These are phyloP conservation scores for Monochamus alternatus DNA, from an alignment of 2,888 invertebrate species.

Conservation along the genomic window DNA sequence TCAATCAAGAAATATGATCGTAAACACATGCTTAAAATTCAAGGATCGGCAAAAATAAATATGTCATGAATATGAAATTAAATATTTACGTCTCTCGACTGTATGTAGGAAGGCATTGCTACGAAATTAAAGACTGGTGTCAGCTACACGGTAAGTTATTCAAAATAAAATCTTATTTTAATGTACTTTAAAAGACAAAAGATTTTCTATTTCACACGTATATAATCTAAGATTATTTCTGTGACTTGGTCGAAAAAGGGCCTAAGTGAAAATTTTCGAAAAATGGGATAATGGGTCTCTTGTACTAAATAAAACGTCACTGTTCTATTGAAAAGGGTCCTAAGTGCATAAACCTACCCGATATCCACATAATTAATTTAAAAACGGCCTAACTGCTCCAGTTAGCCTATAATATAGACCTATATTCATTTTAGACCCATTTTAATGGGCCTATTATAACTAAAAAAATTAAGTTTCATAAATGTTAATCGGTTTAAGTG, in stretches of 20 bases:
- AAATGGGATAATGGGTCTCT: not conserved
- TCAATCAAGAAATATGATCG: not conserved
- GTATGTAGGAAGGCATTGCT: not conserved
- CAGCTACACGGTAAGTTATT: no score
- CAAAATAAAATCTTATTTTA: no score
- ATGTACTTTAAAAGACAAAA: no score
- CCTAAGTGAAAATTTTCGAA: not conserved
- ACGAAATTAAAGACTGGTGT: slow-evolving; percentile 3
- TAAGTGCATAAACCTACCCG: slow-evolving; percentile 3
- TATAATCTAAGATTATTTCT: not conserved
- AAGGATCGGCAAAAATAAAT: slow-evolving; percentile 9
- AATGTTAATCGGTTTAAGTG: slow-evolving; percentile 1
- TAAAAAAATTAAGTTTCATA: slow-evolving; percentile 4
- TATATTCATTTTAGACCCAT: slow-evolving; percentile 1
- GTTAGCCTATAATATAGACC: not conserved
- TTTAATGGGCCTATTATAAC: not conserved
- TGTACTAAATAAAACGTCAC: slow-evolving; percentile 1
- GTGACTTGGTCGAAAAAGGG: slow-evolving; percentile 1
- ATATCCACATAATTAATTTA: not conserved
- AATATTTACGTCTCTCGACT: slow-evolving; percentile 15
- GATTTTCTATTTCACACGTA: not conserved
- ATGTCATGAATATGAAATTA: slow-evolving; percentile 9
- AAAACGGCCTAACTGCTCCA: not conserved
- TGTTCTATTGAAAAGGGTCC: not conserved
- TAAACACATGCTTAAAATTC: not conserved